Base-by-base conservation (phyloP, 2,113 vertebrate genomes). In the Pelusios castaneus region DNA sequence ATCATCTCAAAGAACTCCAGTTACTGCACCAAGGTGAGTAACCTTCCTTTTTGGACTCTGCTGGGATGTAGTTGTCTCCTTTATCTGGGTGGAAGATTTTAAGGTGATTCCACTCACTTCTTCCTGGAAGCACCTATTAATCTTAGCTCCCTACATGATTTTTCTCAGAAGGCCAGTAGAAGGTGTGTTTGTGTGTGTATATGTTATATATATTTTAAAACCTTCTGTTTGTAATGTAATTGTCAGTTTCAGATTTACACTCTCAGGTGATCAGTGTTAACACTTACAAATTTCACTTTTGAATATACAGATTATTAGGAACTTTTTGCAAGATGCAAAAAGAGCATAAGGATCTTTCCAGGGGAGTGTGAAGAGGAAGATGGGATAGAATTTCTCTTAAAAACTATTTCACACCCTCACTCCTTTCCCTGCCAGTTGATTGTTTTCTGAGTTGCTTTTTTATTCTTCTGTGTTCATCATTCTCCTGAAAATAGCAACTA, bases 391-490 rank as follows among this genome's bases (percentile, higher is more conserved):
- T 75, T 75, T 75, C 70, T 75, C 38, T 43, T 27, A 19, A 31
- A 67, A 67, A 67, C 60, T 43, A 14, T 43, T 73, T 41, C 38
- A 22, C 11, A 41, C 17, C 34, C 13, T 11, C 22, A n/a, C 2
- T 1, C 22, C 10, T 22, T 19, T 75, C 38, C 3, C 55, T 52
- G 41, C 47, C 34, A 87, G 43, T 10, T 84, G 27, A 85, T 82
- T 21, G 5, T 10, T 89, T 95, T 60, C 49, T 78, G 38, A 38
- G 56, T 45, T 41, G 3, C 31, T 45, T 82, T 89, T 13, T 6
- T 85, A 8, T 41, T 92, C 93, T 91, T 88, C 27, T 31, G 85
- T 80, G 49, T 90, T 88, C 63, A 84, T 78, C 83, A 91, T 95
- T 91, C 49, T 89, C 0, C 1, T 87, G 84, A 51, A 55, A 90